Conservation (phyloP, 2,797 vertebrate genomes). For the Passerculus sandwichensis region DNA sequence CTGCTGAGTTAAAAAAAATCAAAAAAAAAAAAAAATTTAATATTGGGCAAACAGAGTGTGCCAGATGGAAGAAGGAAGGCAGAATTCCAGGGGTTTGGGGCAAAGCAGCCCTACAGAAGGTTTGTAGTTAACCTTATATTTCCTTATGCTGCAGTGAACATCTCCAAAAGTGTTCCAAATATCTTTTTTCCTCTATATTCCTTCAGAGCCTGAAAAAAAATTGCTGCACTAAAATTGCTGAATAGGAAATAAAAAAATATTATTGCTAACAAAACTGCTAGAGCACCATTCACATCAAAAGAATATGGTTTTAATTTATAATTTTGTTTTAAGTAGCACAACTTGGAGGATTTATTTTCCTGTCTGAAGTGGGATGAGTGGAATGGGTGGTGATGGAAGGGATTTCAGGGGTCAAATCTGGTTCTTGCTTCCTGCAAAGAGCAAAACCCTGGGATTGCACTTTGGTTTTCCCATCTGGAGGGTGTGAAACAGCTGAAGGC, state of each 20-base stretch:
- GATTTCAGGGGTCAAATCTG: neutral
- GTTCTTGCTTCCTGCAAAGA: neutral
- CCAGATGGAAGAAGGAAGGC: neutral
- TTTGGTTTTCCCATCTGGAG: neutral
- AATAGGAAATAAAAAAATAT: neutral
- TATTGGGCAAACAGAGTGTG: neutral
- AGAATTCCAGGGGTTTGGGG: neutral
- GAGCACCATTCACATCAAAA: neutral
- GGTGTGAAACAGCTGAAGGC: neutral
- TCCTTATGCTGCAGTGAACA: neutral
- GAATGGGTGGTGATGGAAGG: neutral
- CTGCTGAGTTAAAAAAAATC: neutral
- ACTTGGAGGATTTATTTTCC: neutral
- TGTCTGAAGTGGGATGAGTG: neutral
- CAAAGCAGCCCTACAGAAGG: neutral
- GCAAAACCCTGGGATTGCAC: neutral
- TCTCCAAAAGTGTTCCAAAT: neutral
- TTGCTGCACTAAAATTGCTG: neutral
- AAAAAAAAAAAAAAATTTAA: neutral
- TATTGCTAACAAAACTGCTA: neutral
- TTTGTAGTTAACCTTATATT: neutral
- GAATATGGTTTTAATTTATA: neutral
- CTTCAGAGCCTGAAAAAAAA: neutral
- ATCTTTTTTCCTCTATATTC: neutral
- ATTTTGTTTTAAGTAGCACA: neutral